Base-by-base conservation (phyloP, 2,888 invertebrate species). In the Branchipolynoe longqiensis region DNA sequence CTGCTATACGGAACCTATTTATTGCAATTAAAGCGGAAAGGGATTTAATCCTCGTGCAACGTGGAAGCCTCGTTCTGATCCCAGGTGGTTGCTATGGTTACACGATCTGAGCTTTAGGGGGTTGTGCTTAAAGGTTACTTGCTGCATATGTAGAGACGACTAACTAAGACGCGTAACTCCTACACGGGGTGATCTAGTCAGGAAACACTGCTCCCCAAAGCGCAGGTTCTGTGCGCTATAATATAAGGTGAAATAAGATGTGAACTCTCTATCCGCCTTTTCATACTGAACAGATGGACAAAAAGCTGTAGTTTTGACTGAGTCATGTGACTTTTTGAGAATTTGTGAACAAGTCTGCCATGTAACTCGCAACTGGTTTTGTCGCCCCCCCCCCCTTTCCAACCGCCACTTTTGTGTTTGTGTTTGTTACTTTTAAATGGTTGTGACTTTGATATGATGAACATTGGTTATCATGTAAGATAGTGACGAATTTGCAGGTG, bases 391-490 rank as follows among this genome's bases (percentile, higher is more conserved):
- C 38, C 48, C 48, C 48, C 33, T 78, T 78, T 78, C 78, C 48
- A 78, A 48, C 78, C 54, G 78, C 78, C 78, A 78, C 78, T 78
- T 69, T 78, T 78, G 78, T 78, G 78, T 78, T 69, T 78, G 54
- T 78, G 78, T 78, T 78, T 78, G 41, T 69, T 69, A 33, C 69
- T 48, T 78, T 78, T 78, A 78, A 78, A 78, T 78, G 78, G 78
- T 78, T 78, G 78, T 78, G 78, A 78, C 78, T 78, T 78, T 41
- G 54, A 48, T 41, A 78, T 78, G n/a, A n/a, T n/a, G 54, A 78
- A 48, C 78, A 78, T 78, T 78, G 78, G 78, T 78, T 78, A 78
- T 78, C 78, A 41, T 78, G 78, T 78, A 78, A 78, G n/a, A 78
- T 78, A 78, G 78, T 48, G 48, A 78, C 22, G 41, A 48, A 78